Conservation (phyloP, 2,888 invertebrate species). For the Anorthoa munda region DNA sequence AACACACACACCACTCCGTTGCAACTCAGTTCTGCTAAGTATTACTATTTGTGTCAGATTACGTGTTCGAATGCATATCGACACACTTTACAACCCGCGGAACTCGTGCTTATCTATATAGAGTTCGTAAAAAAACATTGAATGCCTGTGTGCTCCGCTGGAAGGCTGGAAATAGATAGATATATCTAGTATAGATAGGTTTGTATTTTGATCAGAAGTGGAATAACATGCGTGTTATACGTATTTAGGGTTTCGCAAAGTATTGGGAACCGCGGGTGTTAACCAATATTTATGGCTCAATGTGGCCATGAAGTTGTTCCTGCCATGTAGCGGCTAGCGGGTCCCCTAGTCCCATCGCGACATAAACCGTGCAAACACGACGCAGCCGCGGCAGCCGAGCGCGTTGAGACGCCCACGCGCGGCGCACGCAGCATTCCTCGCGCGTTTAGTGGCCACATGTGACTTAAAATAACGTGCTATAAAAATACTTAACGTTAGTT, state of each 20-base stretch:
- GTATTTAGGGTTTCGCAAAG: constrained; percentile 26
- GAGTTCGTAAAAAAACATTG: constrained; percentile 44
- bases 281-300: constrained; percentile 59
- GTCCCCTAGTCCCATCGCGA: background rate
- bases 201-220: constrained; percentile 16
- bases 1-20: constrained; percentile 42
- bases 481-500: background rate
- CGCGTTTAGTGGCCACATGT: constrained; percentile 29
- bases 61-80: constrained; percentile 58
- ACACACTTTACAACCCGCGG: constrained; percentile 31
- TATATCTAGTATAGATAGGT: constrained; percentile 3
- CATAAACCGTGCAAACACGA: constrained; percentile 49
- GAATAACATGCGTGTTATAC: constrained; percentile 23
- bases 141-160: background rate
- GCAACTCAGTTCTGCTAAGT: constrained; percentile 48
- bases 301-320: constrained; percentile 40
- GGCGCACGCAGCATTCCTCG: constrained; percentile 22
- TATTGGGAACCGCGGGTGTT: constrained; percentile 39
- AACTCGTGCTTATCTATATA: constrained; percentile 18
- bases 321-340: constrained; percentile 41
- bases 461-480: constrained; percentile 16
- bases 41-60: constrained; percentile 62
- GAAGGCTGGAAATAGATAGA: constrained; percentile 11
- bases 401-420: constrained; percentile 37
- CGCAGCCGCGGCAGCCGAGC: constrained; percentile 3